Evolutionary conservation across 2,797 vertebrate species (phyloP).

Genomic region (Macrochelys suwanniensis): DNA sequence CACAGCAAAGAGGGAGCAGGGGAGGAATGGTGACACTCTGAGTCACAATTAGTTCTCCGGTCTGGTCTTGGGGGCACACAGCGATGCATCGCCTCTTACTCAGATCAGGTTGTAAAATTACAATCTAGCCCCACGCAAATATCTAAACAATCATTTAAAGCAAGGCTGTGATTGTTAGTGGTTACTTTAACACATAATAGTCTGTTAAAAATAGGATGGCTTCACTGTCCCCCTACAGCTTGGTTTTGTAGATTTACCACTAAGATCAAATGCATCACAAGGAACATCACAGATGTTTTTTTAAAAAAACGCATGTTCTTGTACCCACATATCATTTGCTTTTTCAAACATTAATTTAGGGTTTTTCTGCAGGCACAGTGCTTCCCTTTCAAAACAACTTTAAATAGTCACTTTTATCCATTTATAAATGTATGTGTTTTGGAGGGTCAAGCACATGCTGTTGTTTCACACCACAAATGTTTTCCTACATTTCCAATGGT

Average conservation of each 20-base stretch:
- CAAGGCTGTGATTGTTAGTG: constrained; percentile 48
- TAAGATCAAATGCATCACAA: constrained; percentile 76
- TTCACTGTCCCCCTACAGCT: constrained; percentile 55
- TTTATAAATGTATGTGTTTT: constrained; percentile 80
- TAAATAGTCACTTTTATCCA: constrained; percentile 83
- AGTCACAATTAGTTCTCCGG: not conserved
- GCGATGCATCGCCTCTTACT: not conserved
- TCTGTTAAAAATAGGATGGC: constrained; percentile 73
- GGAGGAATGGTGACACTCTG: not conserved
- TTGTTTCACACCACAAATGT: constrained; percentile 82
- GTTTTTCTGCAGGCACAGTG: constrained; percentile 77
- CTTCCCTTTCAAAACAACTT: constrained; percentile 80
- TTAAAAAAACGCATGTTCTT: constrained; percentile 78
- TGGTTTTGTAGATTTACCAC: constrained; percentile 70
- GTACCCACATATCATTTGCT: constrained; percentile 78
- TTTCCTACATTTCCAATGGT: constrained; percentile 79
- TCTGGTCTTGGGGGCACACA: not conserved
- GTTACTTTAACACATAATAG: constrained; percentile 75
- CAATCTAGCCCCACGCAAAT: constrained; percentile 45
- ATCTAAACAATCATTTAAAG: constrained; percentile 47
- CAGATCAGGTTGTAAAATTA: constrained; percentile 50
- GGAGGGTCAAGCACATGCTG: constrained; percentile 74
- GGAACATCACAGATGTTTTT: constrained; percentile 74
- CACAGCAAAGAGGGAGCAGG: not conserved
- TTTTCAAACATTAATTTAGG: constrained; percentile 80